Conservation (phyloP, 2,888 invertebrate genomes). For the Platycnemis pennipes region DNA sequence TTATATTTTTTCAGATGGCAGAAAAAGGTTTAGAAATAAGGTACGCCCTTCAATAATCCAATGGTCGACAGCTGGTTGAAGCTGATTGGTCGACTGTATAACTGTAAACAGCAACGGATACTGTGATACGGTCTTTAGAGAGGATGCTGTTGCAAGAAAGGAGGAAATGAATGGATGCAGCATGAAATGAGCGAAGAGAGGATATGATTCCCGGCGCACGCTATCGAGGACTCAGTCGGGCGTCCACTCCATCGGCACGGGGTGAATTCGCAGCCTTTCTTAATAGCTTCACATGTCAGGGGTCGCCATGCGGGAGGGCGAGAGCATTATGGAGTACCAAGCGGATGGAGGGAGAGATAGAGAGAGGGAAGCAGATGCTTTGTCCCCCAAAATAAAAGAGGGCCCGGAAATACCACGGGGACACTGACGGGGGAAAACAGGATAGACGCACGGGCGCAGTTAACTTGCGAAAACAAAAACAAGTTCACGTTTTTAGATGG, state of each 20-base stretch:
- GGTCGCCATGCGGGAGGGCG: neutral
- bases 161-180: too few species aligned
- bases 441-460: neutral
- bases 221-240: neutral
- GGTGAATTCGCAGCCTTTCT: neutral
- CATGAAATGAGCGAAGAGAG: too few species aligned
- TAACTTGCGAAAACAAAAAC: neutral
- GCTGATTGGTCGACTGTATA: too few species aligned
- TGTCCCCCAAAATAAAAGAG: neutral
- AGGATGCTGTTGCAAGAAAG: too few species aligned
- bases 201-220: neutral
- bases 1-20: too few species aligned
- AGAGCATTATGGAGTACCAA: neutral
- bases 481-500: neutral
- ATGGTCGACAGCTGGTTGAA: too few species aligned
- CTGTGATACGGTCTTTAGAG: too few species aligned
- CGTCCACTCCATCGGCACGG: neutral
- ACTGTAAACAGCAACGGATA: too few species aligned
- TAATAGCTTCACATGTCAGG: neutral
- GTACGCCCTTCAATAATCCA: too few species aligned
- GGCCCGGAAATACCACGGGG: neutral
- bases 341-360: neutral
- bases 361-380: neutral
- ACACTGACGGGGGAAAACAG: neutral
- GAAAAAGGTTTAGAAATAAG: too few species aligned